A percentile compares a stretch with the other conserved stretches of the same genome.
These are phyloP conservation scores for Podilymbus podiceps DNA, from an alignment of 2,113 vertebrate genomes.

Conservation along the genomic window DNA sequence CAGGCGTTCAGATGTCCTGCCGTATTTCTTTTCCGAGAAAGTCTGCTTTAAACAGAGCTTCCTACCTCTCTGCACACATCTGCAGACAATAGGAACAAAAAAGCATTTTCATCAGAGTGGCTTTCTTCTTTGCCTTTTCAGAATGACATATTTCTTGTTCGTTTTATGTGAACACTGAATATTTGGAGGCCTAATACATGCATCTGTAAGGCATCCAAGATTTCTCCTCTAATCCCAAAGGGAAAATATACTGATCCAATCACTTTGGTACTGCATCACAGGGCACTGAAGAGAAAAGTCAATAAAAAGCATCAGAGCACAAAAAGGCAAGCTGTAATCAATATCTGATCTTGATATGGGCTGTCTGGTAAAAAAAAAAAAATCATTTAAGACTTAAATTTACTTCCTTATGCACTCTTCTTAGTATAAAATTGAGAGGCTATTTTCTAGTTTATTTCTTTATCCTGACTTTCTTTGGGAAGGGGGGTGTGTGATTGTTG, in stretches of 20 bases:
- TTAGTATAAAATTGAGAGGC: neutral
- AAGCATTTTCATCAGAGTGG: neutral
- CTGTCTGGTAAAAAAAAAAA: constrained; percentile 62
- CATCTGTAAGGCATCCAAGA: constrained; percentile 39
- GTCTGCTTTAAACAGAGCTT: neutral
- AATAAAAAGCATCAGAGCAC: constrained; percentile 65
- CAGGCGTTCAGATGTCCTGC: neutral
- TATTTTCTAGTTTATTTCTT: neutral
- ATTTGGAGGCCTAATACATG: constrained; percentile 26
- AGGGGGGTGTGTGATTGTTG: too few relatives aligned
- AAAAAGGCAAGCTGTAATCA: constrained; percentile 67
- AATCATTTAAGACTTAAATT: constrained; percentile 50
- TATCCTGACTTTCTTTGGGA: neutral
- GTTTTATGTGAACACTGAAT: neutral
- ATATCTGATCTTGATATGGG: constrained; percentile 47
- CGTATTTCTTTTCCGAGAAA: neutral
- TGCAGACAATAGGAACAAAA: neutral
- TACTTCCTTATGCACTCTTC: constrained; percentile 5
- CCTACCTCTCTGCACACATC: neutral
- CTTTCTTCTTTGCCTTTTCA: neutral
- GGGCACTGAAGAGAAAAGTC: constrained; percentile 56
- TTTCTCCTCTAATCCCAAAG: constrained; percentile 29
- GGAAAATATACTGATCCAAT: constrained; percentile 58
- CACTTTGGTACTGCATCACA: constrained; percentile 26
- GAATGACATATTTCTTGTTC: neutral